Base-by-base conservation (phyloP, 2,888 invertebrate species). In the Selenia dentaria region DNA sequence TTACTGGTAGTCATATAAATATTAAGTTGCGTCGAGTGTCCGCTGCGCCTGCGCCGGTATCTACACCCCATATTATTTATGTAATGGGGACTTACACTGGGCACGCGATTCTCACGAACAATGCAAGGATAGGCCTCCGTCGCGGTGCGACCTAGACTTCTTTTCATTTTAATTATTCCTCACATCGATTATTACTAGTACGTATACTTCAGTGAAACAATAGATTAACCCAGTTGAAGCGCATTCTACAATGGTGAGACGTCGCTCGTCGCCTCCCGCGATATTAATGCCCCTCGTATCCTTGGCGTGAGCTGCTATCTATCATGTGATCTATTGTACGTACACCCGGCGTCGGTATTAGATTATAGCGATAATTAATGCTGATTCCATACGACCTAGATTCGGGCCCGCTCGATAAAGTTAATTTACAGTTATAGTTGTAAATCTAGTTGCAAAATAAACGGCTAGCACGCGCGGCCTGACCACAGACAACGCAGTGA, bases 301-400 rank as follows among this genome's bases (percentile, higher is more conserved):
- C 89, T 89, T 87, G 85, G 83, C 81, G 78, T 79, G 79, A 73
- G 72, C 73, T 70, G 76, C 71, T 85, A 88, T 86, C 87, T 86
- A 85, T 86, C 85, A 87, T 85, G 88, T 89, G 88, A 88, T 89
- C 89, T 89, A 88, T 89, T 88, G 89, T 89, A 81, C 79, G 74
- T 74, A 76, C 72, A 77, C 69, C 77, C 85, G 79, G 83, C 84
- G 83, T 84, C 83, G 86, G 80, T 83, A 81, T 82, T 75, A 88
- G 88, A 89, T 89, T 88, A 86, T 78, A 85, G 79, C 83, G 84
- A 88, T 88, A 89, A 89, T 89, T 89, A 88, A 89, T 89, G 88
- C 85, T 89, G 89, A 90, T 88, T 89, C 87, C 90, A 89, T 89
- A 88, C 89, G 89, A 89, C 89, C 89, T 86, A 89, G 81, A 81